Base-by-base conservation (phyloP, 1,140 invertebrate species). In the Macrosteles quadrilineatus region DNA sequence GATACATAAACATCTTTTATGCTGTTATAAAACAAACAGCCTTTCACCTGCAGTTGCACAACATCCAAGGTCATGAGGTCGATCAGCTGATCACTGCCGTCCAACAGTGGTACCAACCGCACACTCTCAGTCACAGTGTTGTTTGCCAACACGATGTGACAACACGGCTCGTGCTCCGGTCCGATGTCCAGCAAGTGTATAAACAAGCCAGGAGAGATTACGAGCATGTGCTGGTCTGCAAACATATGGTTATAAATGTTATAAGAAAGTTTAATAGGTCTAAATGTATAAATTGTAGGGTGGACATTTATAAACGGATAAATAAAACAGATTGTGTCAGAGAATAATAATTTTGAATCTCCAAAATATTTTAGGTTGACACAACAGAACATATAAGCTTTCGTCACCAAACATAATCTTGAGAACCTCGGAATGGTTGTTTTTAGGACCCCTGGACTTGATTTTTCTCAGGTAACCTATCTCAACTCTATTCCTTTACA, bases 181-280 rank as follows among this genome's bases (percentile, higher is more conserved):
- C 91, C 91, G 69, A 94, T 88, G 78, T 95, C 92, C 45, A 94
- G 79, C 14, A 94, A 78, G 77, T 94, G 92, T 0, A 89, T 88
- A 79, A 93, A 94, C 2, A 91, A 81, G 74, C 88, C 89, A 47
- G 91, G 90, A 17, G 90, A 88, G 72, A 90, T 88, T 0, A 94
- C 90, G 11, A 93, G 78, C 78, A 95, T 84, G 71, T 93, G 87
- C 76, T 91, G 88, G 70, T 88, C 87, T 89, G 78, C 43, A 78
- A 17, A 68, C 71, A 32, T 43, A 30, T 45, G 12, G n/a, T 53
- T 50, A 23, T 11, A 23, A 19, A 3, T 50, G 47, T 43, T 43
- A 17, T n/a, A n/a, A n/a, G 9, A 11, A 9, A 43, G 36, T 43
- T 43, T 11, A 43, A 43, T 43, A 43, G 36, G 36, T 17, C 17